A percentile compares a stretch with the other conserved stretches of the same genome.
Evolutionary conservation across 53 echinoderm and acorn worm genomes (phyloP).

Genomic region (Paracentrotus lividus): DNA sequence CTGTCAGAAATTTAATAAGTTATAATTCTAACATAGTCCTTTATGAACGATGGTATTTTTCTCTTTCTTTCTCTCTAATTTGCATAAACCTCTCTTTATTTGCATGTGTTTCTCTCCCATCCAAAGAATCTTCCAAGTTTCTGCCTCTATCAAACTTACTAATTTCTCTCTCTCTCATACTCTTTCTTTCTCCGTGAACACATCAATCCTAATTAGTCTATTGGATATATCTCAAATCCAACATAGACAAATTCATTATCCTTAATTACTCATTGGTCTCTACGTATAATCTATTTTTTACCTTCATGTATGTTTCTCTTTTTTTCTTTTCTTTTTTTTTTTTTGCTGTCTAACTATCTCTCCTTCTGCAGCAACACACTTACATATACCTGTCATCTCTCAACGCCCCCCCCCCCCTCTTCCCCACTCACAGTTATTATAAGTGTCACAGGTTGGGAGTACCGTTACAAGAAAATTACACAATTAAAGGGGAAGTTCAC

Average conservation of each 20-base stretch:
- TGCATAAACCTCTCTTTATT: not conserved
- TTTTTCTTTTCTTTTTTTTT: not conserved
- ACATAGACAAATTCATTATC: not conserved
- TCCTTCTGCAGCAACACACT: not conserved
- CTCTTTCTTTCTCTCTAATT: not conserved
- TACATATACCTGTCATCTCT: not conserved
- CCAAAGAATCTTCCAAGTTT: no score
- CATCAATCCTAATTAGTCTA: not conserved
- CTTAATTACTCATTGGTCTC: not conserved
- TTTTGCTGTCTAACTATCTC: not conserved
- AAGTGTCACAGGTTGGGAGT: conserved; percentile 1
- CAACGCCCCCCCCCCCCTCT: not conserved
- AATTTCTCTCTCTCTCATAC: not conserved
- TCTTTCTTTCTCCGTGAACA: not conserved
- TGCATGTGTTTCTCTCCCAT: not conserved
- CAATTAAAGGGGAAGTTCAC: no score
- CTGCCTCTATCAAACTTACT: no score
- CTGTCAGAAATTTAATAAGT: not conserved
- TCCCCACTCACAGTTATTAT: conserved; percentile 10
- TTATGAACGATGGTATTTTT: not conserved
- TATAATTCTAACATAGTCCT: not conserved
- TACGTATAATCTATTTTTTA: no score
- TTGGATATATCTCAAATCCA: not conserved
- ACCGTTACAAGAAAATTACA: conserved; percentile 25
- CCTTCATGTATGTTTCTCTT: no score